Evolutionary conservation across 1,140 invertebrate genomes (phyloP), one percentile per base, ranked within the genome.

Genomic region (Hypothenemus hampei): DNA sequence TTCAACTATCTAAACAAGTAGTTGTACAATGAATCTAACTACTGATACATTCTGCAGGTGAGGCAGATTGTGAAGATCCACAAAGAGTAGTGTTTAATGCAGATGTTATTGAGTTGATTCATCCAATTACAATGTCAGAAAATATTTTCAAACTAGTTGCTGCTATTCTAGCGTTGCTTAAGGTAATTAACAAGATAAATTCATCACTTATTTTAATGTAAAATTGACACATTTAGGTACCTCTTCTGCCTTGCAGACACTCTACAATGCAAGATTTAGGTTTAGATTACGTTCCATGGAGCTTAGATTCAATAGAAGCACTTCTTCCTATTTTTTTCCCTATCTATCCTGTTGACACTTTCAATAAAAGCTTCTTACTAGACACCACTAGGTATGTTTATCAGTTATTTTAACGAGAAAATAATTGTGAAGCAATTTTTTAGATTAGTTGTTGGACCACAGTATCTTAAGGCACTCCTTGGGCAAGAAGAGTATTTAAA

Each of bases 21-120:
- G 18, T 20, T 21, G 6, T 11, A 41, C n/a, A n/a, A n/a, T n/a
- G n/a, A n/a, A n/a, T n/a, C n/a, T n/a, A n/a, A n/a, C n/a, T n/a
- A n/a, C n/a, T n/a, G n/a, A n/a, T n/a, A n/a, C n/a, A n/a, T 29
- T 16, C 54, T 37, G 36, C 13, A 46, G 41, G 39, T 16, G 39
- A 69, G 65, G 57, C 63, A 23, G 55, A 63, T 6, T 69, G 65
- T 58, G 67, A 67, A 57, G 67, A 69, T 59, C 67, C 67, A 3
- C 78, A 82, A 60, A 73, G 84, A 56, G 72, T 78, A 21, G 74
- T 86, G 19, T 78, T 80, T 41, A 70, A 74, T 15, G 78, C 82
- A 61, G 83, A 86, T 64, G 76, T 84, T 3, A 72, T 74, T 2
- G 78, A 80, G 58, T 77, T 82, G 44, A 75, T 84, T 29, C 81